These are phyloP conservation scores for Rhodeus uyekii DNA, from an alignment of 2,797 vertebrate genomes.

Conservation along the genomic window DNA sequence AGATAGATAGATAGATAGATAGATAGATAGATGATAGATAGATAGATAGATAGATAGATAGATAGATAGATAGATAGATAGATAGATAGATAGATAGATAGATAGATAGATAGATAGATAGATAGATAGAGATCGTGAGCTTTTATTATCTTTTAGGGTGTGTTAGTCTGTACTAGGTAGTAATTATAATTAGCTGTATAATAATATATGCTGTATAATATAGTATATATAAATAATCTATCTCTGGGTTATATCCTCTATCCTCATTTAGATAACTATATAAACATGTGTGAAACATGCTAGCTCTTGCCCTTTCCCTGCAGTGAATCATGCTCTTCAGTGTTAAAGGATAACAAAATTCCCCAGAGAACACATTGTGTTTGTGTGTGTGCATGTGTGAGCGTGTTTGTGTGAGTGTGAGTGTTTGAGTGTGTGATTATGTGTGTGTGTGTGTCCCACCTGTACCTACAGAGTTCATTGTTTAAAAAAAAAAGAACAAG, in stretches of 20 bases:
- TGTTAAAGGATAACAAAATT: conserved; percentile 9
- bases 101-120: not conserved
- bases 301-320: not conserved
- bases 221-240: not conserved
- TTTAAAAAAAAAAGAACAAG: not conserved
- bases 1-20: too few relatives aligned
- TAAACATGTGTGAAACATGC: not conserved
- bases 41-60: not conserved
- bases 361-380: not conserved
- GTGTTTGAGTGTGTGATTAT: not conserved
- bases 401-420: not conserved
- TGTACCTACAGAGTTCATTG: not conserved
- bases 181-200: not conserved
- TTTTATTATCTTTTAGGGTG: not conserved
- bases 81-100: not conserved
- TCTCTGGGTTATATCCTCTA: not conserved
- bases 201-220: too few relatives aligned
- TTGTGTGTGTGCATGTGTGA: not conserved
- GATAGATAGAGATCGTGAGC: not conserved
- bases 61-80: not conserved
- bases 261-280: not conserved
- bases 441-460: not conserved
- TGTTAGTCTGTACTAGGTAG: not conserved
- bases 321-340: not conserved
- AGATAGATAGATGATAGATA: not conserved